A percentile compares a stretch with the other conserved stretches of the same genome.
Conservation (phyloP, 1,140 invertebrate species). For the Conus betulinus region DNA sequence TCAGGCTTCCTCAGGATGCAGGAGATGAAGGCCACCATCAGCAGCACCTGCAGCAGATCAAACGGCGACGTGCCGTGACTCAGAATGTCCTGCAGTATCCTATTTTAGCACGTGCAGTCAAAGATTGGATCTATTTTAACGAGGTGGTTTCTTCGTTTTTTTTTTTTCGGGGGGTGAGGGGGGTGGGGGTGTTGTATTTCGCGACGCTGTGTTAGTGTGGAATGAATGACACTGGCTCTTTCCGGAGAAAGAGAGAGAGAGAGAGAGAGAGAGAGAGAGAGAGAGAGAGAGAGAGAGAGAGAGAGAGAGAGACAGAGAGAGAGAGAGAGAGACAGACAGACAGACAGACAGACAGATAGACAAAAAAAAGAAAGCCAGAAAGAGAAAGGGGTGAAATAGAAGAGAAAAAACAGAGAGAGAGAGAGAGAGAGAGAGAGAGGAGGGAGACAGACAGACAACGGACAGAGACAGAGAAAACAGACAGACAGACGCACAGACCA, state of each 20-base stretch:
- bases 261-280: not conserved
- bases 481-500: not conserved
- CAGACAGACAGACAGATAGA: not conserved
- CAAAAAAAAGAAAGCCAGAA: not conserved
- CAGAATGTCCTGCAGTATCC: too few species aligned
- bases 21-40: conserved; percentile 78
- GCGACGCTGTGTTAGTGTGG: too few species aligned
- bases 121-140: too few species aligned
- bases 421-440: not conserved
- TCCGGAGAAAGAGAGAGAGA: too few species aligned
- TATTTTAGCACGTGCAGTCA: too few species aligned
- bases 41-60: conserved; percentile 70
- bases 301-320: not conserved
- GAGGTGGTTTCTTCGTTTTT: too few species aligned
- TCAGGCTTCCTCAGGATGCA: conserved; percentile 78
- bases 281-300: not conserved
- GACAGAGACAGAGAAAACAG: too few species aligned
- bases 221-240: too few species aligned
- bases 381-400: not conserved
- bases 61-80: too few species aligned
- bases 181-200: too few species aligned
- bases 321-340: not conserved
- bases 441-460: not conserved
- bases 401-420: not conserved
- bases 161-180: too few species aligned